Conservation (phyloP, 2,888 invertebrate species). For the Hyposoter didymator region DNA sequence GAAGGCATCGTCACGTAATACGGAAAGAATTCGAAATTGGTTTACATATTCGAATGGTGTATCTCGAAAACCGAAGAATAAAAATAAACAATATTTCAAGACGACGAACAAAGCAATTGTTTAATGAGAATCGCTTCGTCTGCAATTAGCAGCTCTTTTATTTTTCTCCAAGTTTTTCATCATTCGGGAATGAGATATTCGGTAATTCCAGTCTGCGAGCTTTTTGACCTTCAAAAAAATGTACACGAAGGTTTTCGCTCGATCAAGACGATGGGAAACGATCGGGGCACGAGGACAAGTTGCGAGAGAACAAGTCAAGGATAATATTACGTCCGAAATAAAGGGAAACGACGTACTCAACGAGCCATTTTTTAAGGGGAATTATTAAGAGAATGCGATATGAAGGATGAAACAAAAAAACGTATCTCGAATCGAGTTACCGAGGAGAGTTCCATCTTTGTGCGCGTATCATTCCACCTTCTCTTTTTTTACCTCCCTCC, state of each 20-base stretch:
- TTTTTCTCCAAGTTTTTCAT: background rate
- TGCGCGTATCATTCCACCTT: conserved; percentile 49
- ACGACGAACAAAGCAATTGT: background rate
- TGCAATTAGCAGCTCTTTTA: background rate
- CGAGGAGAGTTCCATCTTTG: conserved; percentile 41
- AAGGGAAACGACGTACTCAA: conserved; percentile 28
- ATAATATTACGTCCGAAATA: conserved; percentile 14
- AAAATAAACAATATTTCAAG: conserved; percentile 10
- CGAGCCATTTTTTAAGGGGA: conserved; percentile 5
- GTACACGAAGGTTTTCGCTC: conserved; percentile 47
- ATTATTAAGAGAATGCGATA: conserved; percentile 29
- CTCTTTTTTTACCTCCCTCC: conserved; percentile 1
- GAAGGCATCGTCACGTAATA: conserved; percentile 54
- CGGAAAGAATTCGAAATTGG: conserved; percentile 19
- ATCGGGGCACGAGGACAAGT: conserved; percentile 35
- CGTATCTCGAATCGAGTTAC: conserved; percentile 20
- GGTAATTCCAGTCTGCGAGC: background rate
- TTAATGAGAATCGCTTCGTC: background rate
- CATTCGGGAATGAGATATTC: background rate
- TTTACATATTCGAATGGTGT: conserved; percentile 15
- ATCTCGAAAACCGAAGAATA: background rate
- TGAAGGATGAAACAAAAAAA: conserved; percentile 7
- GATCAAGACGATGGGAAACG: conserved; percentile 14
- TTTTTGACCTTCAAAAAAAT: conserved; percentile 36
- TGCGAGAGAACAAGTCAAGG: conserved; percentile 23